Evolutionary conservation across 1,140 invertebrate species (phyloP).

Genomic region (Drosophila ogumai): DNA sequence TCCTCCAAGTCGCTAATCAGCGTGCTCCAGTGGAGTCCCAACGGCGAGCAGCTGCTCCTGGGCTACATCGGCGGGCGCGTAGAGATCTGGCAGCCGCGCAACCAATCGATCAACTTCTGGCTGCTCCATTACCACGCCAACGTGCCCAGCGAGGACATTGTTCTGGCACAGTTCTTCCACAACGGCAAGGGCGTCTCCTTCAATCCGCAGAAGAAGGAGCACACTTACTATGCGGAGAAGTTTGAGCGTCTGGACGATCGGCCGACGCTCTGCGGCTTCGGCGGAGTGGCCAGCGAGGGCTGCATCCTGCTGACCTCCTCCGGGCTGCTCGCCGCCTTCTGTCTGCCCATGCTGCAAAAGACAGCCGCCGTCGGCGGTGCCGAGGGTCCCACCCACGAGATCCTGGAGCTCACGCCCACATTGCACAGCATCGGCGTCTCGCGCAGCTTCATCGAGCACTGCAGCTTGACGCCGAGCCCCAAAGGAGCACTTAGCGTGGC

Average conservation of each 20-base stretch:
- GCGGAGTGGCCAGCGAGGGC: constrained; percentile 91
- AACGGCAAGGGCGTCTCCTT: constrained; percentile 89
- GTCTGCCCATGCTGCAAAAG: constrained; percentile 85
- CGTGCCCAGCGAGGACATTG: constrained; percentile 91
- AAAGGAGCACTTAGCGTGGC: constrained; percentile 92
- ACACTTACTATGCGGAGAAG: constrained; percentile 92
- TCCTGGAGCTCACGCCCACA: constrained; percentile 86
- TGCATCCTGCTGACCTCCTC: constrained; percentile 93
- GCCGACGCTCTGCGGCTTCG: constrained; percentile 94
- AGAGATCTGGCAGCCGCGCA: constrained; percentile 91
- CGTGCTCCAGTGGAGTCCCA: constrained; percentile 93
- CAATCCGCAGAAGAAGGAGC: constrained; percentile 91
- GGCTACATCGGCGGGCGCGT: constrained; percentile 91
- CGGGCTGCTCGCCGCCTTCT: constrained; percentile 91
- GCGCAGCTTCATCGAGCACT: constrained; percentile 90
- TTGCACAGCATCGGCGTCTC: constrained; percentile 89
- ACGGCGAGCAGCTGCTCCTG: constrained; percentile 91
- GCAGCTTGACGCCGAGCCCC: constrained; percentile 88
- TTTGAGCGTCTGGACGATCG: constrained; percentile 91
- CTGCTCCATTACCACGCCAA: constrained; percentile 85
- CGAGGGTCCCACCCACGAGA: constrained; percentile 32
- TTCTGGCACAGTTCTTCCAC: constrained; percentile 93
- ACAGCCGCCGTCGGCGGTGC: background rate
- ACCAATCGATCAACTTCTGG: constrained; percentile 94
- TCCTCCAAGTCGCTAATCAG: constrained; percentile 88